A percentile compares a stretch with the other conserved stretches of the same genome.
phyloP scores from a whole-genome alignment of 2,113 vertebrate species.

The Pituophis catenifer region DNA sequence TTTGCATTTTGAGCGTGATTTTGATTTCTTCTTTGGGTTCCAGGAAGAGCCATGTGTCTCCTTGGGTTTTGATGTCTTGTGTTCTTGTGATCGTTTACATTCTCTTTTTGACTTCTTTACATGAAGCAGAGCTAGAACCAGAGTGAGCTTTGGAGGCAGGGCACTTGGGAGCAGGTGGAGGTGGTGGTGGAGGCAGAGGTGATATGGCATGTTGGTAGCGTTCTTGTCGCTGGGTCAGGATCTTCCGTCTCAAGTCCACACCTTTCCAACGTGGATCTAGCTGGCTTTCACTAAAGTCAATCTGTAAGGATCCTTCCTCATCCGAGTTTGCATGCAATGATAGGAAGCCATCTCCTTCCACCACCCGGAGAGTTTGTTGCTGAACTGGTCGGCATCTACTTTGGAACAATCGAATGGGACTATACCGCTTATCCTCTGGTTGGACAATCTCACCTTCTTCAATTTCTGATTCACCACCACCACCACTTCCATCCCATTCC shows the following conservation, averaged over 20 bases:
- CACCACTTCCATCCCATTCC: conserved; percentile 31
- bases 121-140: conserved; percentile 34
- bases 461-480: conserved; percentile 76
- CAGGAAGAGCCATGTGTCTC: conserved; percentile 33
- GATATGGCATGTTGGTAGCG: conserved; percentile 72
- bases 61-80: conserved; percentile 42
- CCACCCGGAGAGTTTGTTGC: conserved; percentile 72
- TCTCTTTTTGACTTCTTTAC: conserved; percentile 66
- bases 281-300: conserved; percentile 65
- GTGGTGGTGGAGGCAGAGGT: conserved; percentile 22
- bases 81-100: conserved; percentile 54
- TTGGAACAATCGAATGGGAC: conserved; percentile 56
- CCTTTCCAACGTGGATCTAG: conserved; percentile 71
- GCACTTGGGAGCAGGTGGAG: conserved; percentile 24
- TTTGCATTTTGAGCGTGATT: conserved; percentile 16
- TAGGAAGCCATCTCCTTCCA: conserved; percentile 78
- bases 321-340: conserved; percentile 74
- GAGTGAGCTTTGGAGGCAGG: conserved; percentile 44
- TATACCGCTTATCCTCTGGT: conserved; percentile 64
- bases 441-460: conserved; percentile 90
- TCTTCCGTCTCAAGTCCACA: conserved; percentile 82
- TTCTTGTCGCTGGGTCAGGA: conserved; percentile 82
- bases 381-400: neutral
- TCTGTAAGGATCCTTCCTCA: conserved; percentile 65
- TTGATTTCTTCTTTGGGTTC: conserved; percentile 57